Base-by-base conservation (phyloP, 2,888 invertebrate genomes). In the Bhutanitis thaidina region DNA sequence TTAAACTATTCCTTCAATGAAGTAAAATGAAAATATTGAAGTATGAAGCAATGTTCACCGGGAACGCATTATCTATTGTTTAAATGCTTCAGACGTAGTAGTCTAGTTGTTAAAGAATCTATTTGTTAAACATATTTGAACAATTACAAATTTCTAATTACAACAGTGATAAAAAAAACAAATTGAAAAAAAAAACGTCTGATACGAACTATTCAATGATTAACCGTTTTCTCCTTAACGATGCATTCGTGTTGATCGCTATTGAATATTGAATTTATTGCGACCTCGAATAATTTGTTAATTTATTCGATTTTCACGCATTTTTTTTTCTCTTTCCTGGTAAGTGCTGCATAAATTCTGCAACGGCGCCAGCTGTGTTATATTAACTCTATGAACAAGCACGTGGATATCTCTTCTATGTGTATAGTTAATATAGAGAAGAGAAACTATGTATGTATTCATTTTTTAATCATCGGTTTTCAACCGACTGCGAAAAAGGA, bases 311-410 rank as follows among this genome's bases (percentile, higher is more conserved):
- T 41, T 16, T 43, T 37, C 9, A 37, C 15, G n/a, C 3, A 20
- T 20, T 4, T 36, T 36, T 4, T 27, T 46, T 38, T 30, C 10
- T 45, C n/a, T 37, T 30, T 46, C 5, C 45, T 38, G 45, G 45
- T 46, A 46, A 46, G 45, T 46, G 16, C 30, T 14, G 25, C 27
- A 0, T 29, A n/a, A n/a, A 36, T 5, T 12, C 25, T 25, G 38
- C 7, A 1, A 4, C 12, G 7, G 7, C 12, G 34, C 5, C 12
- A 1, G 34, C 25, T 5, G n/a, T 9, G n/a, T 9, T 30, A 4
- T n/a, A 13, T 13, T 29, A 14, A 32, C 16, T 34, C 7, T 5
- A 7, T 34, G 3, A 34, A 12, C 12, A 7, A n/a, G 12, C 12
- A 12, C 5, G 5, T 2, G 20, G 3, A 20, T 20, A 20, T 20